Base-by-base conservation (phyloP, 2,888 invertebrate species). In the Phengaris alcon region DNA sequence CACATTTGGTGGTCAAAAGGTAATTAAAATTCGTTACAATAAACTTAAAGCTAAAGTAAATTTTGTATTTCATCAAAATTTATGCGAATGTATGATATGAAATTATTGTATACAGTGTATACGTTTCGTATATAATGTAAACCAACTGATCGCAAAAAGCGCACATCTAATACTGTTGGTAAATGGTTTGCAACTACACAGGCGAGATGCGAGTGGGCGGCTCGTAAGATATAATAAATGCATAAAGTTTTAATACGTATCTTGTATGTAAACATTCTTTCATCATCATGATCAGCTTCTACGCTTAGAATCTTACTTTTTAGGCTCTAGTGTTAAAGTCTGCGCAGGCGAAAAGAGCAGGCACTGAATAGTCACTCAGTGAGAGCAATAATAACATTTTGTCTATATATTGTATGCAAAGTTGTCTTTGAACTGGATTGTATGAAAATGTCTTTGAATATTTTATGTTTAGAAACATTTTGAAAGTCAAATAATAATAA, bases 141-240 rank as follows among this genome's bases (percentile, higher is more conserved):
- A 82, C 82, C 86, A 85, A 86, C 87, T 83, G 87, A 79, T 82
- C 84, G 82, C 84, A 86, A 87, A 90, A 90, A 88, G 86, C 86
- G 87, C 88, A 84, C 86, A 85, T 87, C 86, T 88, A 84, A 81
- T 81, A 90, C 88, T 88, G 83, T 54, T 9, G 46, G 68, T 68
- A 8, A 48, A 72, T 72, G 22, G 52, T 52, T 64, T 64, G 64
- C 64, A 64, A 44, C 35, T 5, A 44, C 59, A 59, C 64, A 64
- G 35, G 6, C 64, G 12, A 64, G 35, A 64, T 12, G 64, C 12
- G 64, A 35, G 64, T 64, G 64, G 64, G 64, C 64, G 64, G 12
- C 12, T 64, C 64, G 12, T 35, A 5, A 64, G 12, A 64, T n/a
- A 7, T n/a, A 55, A 35, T 35, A 35, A 35, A 55, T 64, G 35